Percentiles rank a stretch among this genome's conserved stretches.
Conservation (phyloP, 1,140 invertebrate species). For the Drosophila simulans region DNA sequence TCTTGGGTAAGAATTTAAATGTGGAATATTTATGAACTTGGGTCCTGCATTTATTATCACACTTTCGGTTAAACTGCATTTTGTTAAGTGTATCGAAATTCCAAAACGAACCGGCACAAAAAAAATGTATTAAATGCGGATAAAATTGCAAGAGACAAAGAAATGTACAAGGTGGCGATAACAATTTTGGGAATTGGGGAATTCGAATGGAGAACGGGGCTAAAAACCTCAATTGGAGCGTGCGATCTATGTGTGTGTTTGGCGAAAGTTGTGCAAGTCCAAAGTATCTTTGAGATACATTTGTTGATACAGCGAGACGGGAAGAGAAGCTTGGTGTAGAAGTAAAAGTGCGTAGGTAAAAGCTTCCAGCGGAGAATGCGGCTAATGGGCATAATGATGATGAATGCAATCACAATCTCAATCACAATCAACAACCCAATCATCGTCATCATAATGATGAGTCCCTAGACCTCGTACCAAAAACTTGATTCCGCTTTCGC, state of each 20-base stretch:
- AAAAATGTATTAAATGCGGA: conserved; percentile 46
- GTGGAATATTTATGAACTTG: neutral
- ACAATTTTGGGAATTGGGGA: conserved; percentile 46
- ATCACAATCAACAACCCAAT: conserved; percentile 44
- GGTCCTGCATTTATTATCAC: neutral
- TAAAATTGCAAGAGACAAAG: conserved; percentile 34
- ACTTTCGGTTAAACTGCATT: neutral
- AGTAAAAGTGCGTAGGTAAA: conserved; percentile 81
- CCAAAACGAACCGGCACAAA: conserved; percentile 21
- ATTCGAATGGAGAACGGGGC: conserved; percentile 29
- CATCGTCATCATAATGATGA: conserved; percentile 34
- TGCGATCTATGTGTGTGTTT: conserved; percentile 58
- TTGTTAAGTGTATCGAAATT: neutral
- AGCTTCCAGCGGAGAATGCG: conserved; percentile 55
- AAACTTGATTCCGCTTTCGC: conserved; percentile 56
- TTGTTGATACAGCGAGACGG: neutral
- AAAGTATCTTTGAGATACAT: conserved; percentile 15
- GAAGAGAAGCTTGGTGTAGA: conserved; percentile 12
- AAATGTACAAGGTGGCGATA: conserved; percentile 40
- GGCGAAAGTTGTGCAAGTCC: conserved; percentile 64
- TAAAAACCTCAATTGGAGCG: conserved; percentile 68
- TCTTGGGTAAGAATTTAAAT: neutral
- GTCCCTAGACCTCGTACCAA: conserved; percentile 33
- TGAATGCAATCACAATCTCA: conserved; percentile 74
- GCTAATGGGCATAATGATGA: conserved; percentile 71